phyloP scores from a whole-genome alignment of 2,888 invertebrate species.

The Crepidodera aurea region DNA sequence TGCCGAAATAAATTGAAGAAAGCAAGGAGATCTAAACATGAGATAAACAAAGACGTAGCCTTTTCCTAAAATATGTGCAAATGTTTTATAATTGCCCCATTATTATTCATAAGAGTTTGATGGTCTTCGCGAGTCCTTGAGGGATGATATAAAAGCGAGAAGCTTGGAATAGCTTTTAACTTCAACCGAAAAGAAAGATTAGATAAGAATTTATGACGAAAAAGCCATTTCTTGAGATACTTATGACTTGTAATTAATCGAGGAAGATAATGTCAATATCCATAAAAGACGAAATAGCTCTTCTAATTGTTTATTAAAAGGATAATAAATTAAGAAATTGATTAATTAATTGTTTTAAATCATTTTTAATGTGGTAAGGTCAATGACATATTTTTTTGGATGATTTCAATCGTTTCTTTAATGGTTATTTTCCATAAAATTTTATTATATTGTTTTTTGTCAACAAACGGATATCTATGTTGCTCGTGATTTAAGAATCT shows the following conservation, averaged over 20 bases:
- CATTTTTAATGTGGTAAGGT: conserved; percentile 2
- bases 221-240: conserved; percentile 3
- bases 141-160: not conserved
- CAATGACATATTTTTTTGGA: conserved; percentile 7
- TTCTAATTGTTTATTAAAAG: conserved; percentile 24
- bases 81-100: no score
- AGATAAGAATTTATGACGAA: conserved; percentile 12
- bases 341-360: conserved; percentile 21
- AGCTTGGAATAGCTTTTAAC: not conserved
- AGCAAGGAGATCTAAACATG: no score
- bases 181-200: not conserved
- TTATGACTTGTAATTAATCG: conserved; percentile 11
- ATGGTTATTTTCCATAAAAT: no score
- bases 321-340: conserved; percentile 8
- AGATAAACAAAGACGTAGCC: no score
- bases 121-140: not conserved
- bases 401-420: not conserved
- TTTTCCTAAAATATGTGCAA: no score
- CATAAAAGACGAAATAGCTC: conserved; percentile 16
- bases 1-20: no score
- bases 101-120: no score
- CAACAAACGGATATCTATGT: no score
- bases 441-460: no score
- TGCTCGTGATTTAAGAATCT: no score
- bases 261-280: conserved; percentile 18